phyloP scores from a whole-genome alignment of 2,113 vertebrate genomes.

The Hippoglossus stenolepis region DNA sequence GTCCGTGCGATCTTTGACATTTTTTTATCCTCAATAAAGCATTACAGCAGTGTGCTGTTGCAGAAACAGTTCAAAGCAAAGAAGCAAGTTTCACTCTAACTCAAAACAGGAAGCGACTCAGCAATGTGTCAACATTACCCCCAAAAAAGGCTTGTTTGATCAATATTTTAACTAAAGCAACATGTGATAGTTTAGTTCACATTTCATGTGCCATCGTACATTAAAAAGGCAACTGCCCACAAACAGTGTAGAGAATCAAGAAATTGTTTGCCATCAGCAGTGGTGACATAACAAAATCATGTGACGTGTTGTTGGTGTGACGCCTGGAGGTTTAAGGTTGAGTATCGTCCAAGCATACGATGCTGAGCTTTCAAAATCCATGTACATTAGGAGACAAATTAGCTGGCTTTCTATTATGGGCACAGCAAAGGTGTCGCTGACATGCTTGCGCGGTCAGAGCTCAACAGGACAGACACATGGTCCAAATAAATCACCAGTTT shows the following conservation, averaged over 20 bases:
- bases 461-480: slow-evolving; percentile 63
- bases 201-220: no score
- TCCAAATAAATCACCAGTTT: slow-evolving; percentile 75
- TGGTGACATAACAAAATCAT: slow-evolving; percentile 11
- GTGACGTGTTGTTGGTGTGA: slow-evolving; percentile 22
- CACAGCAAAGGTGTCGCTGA: slow-evolving; percentile 51
- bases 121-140: not conserved
- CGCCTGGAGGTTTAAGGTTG: slow-evolving; percentile 34
- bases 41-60: slow-evolving; percentile 36
- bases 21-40: slow-evolving; percentile 32
- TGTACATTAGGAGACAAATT: slow-evolving; percentile 50
- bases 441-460: slow-evolving; percentile 69
- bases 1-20: slow-evolving; percentile 44
- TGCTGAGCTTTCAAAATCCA: slow-evolving; percentile 47
- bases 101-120: slow-evolving; percentile 31
- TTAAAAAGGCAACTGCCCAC: not conserved
- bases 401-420: slow-evolving; percentile 54
- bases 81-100: slow-evolving; percentile 18
- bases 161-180: slow-evolving; percentile 33
- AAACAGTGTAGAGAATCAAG: not conserved
- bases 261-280: no score
- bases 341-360: slow-evolving; percentile 8
- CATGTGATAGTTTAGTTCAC: no score
- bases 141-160: slow-evolving; percentile 9
- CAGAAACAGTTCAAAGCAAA: slow-evolving; percentile 43